A percentile compares a stretch with the other conserved stretches of the same genome.
phyloP scores from a whole-genome alignment of 2,797 vertebrate genomes.

The Delichon dasypus region DNA sequence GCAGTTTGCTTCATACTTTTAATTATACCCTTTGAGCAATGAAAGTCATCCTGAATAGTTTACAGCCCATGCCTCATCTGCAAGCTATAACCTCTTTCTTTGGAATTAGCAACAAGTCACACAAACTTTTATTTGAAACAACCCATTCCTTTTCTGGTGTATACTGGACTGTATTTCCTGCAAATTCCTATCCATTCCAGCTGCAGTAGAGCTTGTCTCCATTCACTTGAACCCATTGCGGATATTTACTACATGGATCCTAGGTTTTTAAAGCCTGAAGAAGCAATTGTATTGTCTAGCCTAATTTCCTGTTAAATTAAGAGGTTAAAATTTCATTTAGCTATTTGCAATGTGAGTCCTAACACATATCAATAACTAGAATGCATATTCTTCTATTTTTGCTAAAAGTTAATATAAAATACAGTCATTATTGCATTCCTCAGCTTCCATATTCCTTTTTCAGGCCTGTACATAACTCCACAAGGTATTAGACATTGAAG shows the following conservation, averaged over 20 bases:
- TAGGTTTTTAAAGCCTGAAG: background rate
- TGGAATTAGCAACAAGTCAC: constrained; percentile 30
- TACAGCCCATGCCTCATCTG: background rate
- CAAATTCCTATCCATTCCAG: constrained; percentile 30
- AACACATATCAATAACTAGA: background rate
- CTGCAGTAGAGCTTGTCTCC: background rate
- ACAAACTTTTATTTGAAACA: constrained; percentile 62
- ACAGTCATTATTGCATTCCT: background rate
- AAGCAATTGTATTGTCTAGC: background rate
- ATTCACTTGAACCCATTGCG: background rate
- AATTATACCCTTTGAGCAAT: constrained; percentile 40
- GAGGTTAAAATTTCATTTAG: background rate
- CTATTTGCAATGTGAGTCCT: background rate
- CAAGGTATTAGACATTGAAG: background rate
- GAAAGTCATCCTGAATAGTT: constrained; percentile 34
- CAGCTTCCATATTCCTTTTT: background rate
- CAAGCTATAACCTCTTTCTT: background rate
- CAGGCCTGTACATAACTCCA: background rate
- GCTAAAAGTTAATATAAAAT: background rate
- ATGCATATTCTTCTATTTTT: background rate
- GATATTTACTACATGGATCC: background rate
- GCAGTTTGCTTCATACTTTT: constrained; percentile 61
- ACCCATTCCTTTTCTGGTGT: constrained; percentile 51
- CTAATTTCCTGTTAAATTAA: background rate
- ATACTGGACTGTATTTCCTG: constrained; percentile 19